phyloP scores from a whole-genome alignment of 2,113 vertebrate genomes.

The Hippolais icterina region DNA sequence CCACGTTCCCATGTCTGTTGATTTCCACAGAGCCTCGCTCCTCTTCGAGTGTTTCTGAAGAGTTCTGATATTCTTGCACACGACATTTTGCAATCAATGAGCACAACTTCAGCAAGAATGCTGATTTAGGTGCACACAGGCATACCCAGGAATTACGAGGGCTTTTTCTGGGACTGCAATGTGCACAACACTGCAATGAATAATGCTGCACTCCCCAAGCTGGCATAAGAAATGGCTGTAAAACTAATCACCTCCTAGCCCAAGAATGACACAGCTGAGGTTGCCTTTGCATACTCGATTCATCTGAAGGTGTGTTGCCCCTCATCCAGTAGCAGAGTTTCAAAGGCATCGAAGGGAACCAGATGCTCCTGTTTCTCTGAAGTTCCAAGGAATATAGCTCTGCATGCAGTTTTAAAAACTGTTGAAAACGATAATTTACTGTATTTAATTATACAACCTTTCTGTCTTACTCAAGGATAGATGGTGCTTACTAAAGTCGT shows the following conservation, averaged over 20 bases:
- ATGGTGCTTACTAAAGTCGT: neutral
- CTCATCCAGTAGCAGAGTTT: neutral
- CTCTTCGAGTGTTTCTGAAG: neutral
- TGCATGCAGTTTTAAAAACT: neutral
- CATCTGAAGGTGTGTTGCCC: neutral
- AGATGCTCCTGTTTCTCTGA: neutral
- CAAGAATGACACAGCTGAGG: neutral
- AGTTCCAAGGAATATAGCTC: neutral
- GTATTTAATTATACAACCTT: neutral
- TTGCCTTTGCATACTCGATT: neutral
- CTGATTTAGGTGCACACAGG: neutral
- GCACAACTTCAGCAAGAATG: neutral
- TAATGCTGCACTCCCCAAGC: neutral
- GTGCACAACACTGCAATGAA: neutral
- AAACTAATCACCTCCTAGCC: neutral
- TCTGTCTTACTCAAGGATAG: neutral
- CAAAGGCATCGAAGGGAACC: neutral
- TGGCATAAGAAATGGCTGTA: neutral
- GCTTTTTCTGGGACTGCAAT: constrained; percentile 12
- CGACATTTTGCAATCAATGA: neutral
- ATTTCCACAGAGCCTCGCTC: neutral
- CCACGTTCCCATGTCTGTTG: neutral
- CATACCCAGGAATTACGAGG: neutral
- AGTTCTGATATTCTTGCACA: neutral
- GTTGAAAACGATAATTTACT: neutral